These are phyloP conservation scores for Nixonia krombeini DNA, from an alignment of 1,140 invertebrate genomes.

Conservation along the genomic window DNA sequence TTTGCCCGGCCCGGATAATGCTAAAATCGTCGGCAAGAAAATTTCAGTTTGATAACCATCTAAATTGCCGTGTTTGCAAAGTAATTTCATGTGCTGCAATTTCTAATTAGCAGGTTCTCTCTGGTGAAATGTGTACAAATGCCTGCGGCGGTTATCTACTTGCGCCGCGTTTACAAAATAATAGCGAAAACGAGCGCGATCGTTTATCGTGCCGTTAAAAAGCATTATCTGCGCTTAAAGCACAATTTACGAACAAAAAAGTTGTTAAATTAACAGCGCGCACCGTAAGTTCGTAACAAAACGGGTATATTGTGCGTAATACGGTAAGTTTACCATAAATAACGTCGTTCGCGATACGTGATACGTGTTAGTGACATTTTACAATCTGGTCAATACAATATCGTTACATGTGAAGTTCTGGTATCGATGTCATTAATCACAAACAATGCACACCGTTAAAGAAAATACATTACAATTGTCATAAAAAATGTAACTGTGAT, in stretches of 20 bases:
- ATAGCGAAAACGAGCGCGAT: conserved; percentile 33
- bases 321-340: too few relatives aligned
- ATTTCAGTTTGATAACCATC: conserved; percentile 41
- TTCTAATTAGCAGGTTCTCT: conserved; percentile 42
- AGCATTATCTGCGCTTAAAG: conserved; percentile 19
- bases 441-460: too few relatives aligned
- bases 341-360: too few relatives aligned
- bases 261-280: conserved; percentile 7
- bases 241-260: too few relatives aligned
- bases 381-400: too few relatives aligned
- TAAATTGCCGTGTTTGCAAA: conserved; percentile 43
- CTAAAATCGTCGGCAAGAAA: conserved; percentile 24
- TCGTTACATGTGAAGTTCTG: too few relatives aligned
- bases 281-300: conserved; percentile 12
- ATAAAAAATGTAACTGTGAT: too few relatives aligned
- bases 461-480: too few relatives aligned
- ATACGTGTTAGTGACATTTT: too few relatives aligned
- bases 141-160: conserved; percentile 39
- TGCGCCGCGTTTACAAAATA: conserved; percentile 40
- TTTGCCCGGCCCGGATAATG: neutral
- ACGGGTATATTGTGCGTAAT: too few relatives aligned
- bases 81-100: conserved; percentile 42
- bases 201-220: conserved; percentile 23
- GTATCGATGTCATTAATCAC: too few relatives aligned
- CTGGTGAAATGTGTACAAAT: conserved; percentile 37